phyloP scores from a whole-genome alignment of 1,140 invertebrate species.

The Bombus picipes region DNA sequence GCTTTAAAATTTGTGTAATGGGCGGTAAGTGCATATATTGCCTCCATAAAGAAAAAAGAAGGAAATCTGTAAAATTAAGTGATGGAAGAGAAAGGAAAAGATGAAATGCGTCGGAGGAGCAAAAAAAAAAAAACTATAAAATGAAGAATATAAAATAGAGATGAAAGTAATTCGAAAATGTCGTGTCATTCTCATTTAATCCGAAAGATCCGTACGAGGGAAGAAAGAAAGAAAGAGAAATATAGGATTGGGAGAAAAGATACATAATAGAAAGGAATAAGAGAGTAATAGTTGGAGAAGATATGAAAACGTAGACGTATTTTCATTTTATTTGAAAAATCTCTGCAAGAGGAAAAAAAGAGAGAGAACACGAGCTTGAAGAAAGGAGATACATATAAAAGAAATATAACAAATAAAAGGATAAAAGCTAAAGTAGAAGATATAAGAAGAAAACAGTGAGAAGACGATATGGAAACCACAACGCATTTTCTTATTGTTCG shows the following conservation, averaged over 20 bases:
- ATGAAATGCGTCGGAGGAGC: not conserved
- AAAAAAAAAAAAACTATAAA: not conserved
- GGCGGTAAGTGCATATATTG: not conserved
- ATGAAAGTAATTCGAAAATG: not conserved
- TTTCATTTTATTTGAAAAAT: too few species aligned
- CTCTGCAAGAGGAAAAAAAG: not conserved
- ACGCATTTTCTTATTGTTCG: too few species aligned
- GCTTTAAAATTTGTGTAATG: not conserved
- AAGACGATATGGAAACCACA: too few species aligned
- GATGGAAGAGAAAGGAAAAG: not conserved
- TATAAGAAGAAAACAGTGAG: too few species aligned
- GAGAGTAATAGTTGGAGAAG: too few species aligned
- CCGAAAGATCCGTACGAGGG: too few species aligned
- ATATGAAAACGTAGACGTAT: not conserved
- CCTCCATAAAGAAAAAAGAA: not conserved
- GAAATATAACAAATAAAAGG: not conserved
- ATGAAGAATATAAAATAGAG: not conserved
- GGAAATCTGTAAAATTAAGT: not conserved
- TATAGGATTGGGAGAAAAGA: not conserved
- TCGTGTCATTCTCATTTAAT: not conserved
- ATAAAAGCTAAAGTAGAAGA: not conserved
- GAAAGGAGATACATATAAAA: not conserved
- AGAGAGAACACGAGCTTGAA: not conserved
- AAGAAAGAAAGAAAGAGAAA: not conserved
- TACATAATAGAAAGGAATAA: not conserved